Conservation (phyloP, 2,113 vertebrate genomes). For the Pterophyllum scalare region DNA sequence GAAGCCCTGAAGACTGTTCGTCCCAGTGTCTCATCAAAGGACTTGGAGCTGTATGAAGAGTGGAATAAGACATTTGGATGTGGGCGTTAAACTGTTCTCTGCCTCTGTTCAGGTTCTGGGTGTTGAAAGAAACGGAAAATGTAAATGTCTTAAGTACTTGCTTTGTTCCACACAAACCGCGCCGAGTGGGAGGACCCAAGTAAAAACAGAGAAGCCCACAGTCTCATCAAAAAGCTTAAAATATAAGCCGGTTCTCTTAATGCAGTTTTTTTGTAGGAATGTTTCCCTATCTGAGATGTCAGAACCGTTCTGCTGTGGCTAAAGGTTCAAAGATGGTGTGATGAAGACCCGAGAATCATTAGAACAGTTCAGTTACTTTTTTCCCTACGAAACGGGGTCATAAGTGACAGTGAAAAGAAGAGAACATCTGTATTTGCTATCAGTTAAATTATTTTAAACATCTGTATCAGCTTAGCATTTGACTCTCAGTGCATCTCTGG, state of each 20-base stretch:
- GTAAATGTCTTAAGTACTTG: neutral
- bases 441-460: neutral
- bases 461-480: neutral
- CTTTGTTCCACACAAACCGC: neutral
- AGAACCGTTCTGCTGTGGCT: too few species aligned
- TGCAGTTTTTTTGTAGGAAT: too few species aligned
- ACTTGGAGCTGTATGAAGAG: constrained; percentile 91
- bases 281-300: neutral
- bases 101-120: neutral
- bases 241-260: neutral
- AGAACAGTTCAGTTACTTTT: neutral
- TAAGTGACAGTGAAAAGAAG: neutral
- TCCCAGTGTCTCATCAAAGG: constrained; percentile 89
- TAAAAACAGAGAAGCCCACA: neutral
- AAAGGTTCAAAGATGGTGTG: neutral
- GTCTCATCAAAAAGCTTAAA: neutral
- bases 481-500: neutral
- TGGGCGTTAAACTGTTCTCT: constrained; percentile 80
- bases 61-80: constrained; percentile 96
- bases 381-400: neutral
- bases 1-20: constrained; percentile 89
- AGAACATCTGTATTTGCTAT: neutral
- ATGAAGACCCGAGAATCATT: neutral
- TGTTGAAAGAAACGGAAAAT: neutral
- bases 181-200: neutral